These are phyloP conservation scores for Allolobophora icterica DNA, from an alignment of 2,888 invertebrate species.

Conservation along the genomic window DNA sequence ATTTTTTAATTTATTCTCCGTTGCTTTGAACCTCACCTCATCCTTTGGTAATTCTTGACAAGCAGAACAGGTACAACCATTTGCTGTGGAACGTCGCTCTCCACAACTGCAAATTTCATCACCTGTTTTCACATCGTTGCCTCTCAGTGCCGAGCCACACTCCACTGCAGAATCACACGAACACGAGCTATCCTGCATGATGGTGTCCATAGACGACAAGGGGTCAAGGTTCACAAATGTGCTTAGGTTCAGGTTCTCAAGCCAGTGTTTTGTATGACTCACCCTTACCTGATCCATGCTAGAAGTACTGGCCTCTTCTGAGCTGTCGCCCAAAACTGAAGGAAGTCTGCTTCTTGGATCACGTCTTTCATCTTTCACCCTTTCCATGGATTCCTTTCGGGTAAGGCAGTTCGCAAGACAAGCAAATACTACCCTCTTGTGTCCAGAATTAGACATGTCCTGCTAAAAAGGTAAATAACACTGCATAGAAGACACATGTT, in stretches of 20 bases:
- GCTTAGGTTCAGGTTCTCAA: constrained; percentile 40
- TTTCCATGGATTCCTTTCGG: not conserved
- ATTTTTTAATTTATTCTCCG: not conserved
- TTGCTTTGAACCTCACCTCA: not conserved
- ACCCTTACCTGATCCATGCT: constrained; percentile 18
- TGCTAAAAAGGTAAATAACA: not conserved
- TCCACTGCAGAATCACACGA: not conserved
- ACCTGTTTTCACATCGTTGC: not conserved
- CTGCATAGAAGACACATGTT: not conserved
- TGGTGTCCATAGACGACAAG: not conserved
- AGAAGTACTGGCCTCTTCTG: not conserved
- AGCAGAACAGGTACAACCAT: not conserved
- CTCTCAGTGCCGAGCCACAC: not conserved
- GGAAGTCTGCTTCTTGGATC: not conserved
- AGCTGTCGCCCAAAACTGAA: not conserved
- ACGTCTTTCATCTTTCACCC: not conserved
- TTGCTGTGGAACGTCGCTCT: not conserved
- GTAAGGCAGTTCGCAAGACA: not conserved
- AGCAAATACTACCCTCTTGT: not conserved
- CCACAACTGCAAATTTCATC: not conserved
- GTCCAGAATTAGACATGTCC: not conserved
- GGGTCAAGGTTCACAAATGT: constrained; percentile 37
- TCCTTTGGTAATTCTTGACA: not conserved
- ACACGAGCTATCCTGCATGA: not conserved
- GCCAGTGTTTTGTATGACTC: constrained; percentile 37